A percentile compares a stretch with the other conserved stretches of the same genome.
phyloP scores from a whole-genome alignment of 2,888 invertebrate genomes.

The Drosophila tripunctata region DNA sequence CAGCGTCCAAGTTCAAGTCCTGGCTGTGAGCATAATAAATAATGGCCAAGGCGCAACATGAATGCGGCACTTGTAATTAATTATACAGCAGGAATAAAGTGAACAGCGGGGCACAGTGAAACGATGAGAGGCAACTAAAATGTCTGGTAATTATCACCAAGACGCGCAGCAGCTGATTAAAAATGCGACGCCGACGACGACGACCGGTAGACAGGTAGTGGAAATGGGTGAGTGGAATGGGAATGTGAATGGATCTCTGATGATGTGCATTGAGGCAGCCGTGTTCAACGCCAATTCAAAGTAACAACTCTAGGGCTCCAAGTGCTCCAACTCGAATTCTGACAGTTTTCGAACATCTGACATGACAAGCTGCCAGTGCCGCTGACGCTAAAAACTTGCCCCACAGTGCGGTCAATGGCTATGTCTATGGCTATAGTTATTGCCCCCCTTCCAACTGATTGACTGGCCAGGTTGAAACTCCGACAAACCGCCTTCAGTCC shows the following conservation, averaged over 20 bases:
- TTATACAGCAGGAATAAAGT: slow-evolving; percentile 44
- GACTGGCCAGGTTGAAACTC: slow-evolving; percentile 49
- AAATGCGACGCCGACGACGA: slow-evolving; percentile 72
- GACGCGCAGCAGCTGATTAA: slow-evolving; percentile 76
- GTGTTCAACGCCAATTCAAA: slow-evolving; percentile 1
- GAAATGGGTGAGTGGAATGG: not conserved
- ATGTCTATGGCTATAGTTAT: no score
- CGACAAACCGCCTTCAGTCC: slow-evolving; percentile 6
- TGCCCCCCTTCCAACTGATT: slow-evolving; percentile 60
- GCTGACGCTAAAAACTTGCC: slow-evolving; percentile 74
- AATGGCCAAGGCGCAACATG: slow-evolving; percentile 54
- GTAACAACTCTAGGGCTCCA: slow-evolving; percentile 6
- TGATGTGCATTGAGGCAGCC: slow-evolving; percentile 56
- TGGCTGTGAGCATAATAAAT: slow-evolving; percentile 46
- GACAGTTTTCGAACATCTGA: slow-evolving; percentile 78
- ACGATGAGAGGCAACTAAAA: slow-evolving; percentile 54
- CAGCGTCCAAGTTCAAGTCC: not conserved
- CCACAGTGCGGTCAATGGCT: slow-evolving; percentile 19
- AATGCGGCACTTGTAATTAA: slow-evolving; percentile 64
- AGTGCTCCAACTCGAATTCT: slow-evolving; percentile 72
- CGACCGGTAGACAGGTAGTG: not conserved
- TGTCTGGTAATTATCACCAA: slow-evolving; percentile 77
- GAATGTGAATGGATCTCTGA: slow-evolving; percentile 8
- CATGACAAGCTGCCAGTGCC: slow-evolving; percentile 81
- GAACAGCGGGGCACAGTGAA: slow-evolving; percentile 18